Evolutionary conservation across 1,140 invertebrate species (phyloP).

Genomic region (Ganaspis sp.): DNA sequence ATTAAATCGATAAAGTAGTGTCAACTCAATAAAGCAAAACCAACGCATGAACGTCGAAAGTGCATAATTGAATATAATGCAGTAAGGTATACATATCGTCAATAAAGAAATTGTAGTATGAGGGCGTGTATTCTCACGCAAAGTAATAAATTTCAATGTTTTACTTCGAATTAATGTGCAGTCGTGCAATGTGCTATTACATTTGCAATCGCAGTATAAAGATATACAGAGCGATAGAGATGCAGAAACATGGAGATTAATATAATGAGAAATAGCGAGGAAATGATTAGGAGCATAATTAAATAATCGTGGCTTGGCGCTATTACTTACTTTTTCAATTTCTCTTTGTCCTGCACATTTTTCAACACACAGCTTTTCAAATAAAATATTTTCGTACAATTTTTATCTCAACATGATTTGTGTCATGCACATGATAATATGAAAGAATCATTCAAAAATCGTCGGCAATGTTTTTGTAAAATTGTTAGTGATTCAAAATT

Average conservation of each 20-base stretch:
- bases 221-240: constrained; percentile 10
- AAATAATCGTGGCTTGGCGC: not conserved
- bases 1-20: constrained; percentile 2
- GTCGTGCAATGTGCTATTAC: constrained; percentile 42
- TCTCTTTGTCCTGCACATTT: not conserved
- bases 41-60: not conserved
- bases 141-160: constrained; percentile 56
- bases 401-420: not conserved
- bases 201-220: constrained; percentile 12
- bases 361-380: not conserved
- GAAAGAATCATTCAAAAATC: no score
- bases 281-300: constrained; percentile 22
- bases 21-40: constrained; percentile 6
- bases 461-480: no score
- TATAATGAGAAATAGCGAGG: constrained; percentile 8
- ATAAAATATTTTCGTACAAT: not conserved
- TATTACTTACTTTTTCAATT: constrained; percentile 5
- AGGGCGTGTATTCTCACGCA: constrained; percentile 53
- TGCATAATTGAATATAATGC: constrained; percentile 57
- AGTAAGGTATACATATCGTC: constrained; percentile 52
- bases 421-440: no score
- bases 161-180: constrained; percentile 38
- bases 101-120: constrained; percentile 50
- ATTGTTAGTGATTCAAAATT: no score
- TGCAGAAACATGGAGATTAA: constrained; percentile 1